Base-by-base conservation (phyloP, 37 sponge, comb jelly and placozoan genomes). In the Axinella damicornis region DNA sequence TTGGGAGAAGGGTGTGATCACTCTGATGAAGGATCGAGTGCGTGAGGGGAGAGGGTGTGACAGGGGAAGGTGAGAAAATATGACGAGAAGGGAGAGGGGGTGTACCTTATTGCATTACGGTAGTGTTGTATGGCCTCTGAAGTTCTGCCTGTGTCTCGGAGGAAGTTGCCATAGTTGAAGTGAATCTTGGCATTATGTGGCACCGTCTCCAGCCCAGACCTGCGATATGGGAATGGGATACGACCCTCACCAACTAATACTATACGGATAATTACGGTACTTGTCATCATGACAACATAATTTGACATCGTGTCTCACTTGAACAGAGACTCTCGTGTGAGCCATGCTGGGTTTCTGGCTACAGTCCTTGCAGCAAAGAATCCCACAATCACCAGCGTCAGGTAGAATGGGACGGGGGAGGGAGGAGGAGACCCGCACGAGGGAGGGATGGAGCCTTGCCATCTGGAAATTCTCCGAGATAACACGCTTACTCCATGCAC, bases 161-260 rank as follows among this genome's bases (percentile, higher is more conserved):
- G 88, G 27, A 66, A 97, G 80, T 97, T 97, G 61, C 95, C 97
- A 84, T 94, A 97, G 73, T 97, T 97, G 80, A 92, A 97, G 59
- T 97, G 94, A 24, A 85, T 81, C 81, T 97, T 97, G 17, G 97
- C 87, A 66, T 97, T 97, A 69, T 89, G 72, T 11, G 95, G 95
- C 19, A 94, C 64, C 0, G 84, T 94, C 0, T 36, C 73, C 35
- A 97, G 52, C 22, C 90, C 97, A 33, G 94, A 97, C 37, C 93
- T 89, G 57, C n/a, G n/a, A n/a, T n/a, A n/a, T n/a, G n/a, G n/a
- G n/a, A n/a, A n/a, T n/a, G 34, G 14, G 20, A n/a, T n/a, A n/a
- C n/a, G n/a, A n/a, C n/a, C n/a, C n/a, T n/a, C 65, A 77, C 24
- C 15, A 19, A 18, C 15, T 56, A 18, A 18, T 56, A 19, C 17